phyloP scores from a whole-genome alignment of 1,140 invertebrate species.

The Metaphire vulgaris region DNA sequence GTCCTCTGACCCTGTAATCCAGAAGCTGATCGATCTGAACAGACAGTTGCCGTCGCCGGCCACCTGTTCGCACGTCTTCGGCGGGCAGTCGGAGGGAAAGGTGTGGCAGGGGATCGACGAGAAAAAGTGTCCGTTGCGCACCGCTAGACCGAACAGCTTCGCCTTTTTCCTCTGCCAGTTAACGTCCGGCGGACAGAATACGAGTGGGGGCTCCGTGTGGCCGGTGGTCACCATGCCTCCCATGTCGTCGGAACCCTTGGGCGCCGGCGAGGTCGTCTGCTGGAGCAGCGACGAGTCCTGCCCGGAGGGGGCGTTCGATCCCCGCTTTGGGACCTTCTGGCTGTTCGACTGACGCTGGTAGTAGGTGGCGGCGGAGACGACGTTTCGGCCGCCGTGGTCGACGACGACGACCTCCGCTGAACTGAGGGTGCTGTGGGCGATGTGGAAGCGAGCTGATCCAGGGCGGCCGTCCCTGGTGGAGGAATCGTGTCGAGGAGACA shows the following conservation, averaged over 20 bases:
- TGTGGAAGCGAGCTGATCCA: not conserved
- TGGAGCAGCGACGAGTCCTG: not conserved
- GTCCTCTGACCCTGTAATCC: conserved; percentile 20
- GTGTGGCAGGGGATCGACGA: not conserved
- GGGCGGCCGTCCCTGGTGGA: not conserved
- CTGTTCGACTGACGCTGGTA: not conserved
- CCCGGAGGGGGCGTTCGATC: not conserved
- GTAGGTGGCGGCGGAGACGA: not conserved
- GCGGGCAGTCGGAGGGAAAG: conserved; percentile 7
- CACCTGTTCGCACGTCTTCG: conserved; percentile 15
- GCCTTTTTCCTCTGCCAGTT: conserved; percentile 15
- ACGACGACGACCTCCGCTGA: not conserved
- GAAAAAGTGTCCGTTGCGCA: not conserved
- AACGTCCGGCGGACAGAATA: conserved; percentile 11
- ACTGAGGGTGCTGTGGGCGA: not conserved
- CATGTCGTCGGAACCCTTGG: not conserved
- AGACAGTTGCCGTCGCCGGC: conserved; percentile 20
- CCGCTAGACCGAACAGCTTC: conserved; percentile 6
- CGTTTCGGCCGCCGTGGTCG: not conserved
- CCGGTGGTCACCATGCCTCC: not conserved
- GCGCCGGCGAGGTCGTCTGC: not conserved
- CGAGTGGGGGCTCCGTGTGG: not conserved
- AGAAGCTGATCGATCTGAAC: conserved; percentile 17
- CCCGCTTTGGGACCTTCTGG: not conserved
- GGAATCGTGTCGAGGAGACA: not conserved